A percentile compares a stretch with the other conserved stretches of the same genome.
These are phyloP conservation scores for Platycnemis pennipes DNA, from an alignment of 2,888 invertebrate species.

Conservation along the genomic window DNA sequence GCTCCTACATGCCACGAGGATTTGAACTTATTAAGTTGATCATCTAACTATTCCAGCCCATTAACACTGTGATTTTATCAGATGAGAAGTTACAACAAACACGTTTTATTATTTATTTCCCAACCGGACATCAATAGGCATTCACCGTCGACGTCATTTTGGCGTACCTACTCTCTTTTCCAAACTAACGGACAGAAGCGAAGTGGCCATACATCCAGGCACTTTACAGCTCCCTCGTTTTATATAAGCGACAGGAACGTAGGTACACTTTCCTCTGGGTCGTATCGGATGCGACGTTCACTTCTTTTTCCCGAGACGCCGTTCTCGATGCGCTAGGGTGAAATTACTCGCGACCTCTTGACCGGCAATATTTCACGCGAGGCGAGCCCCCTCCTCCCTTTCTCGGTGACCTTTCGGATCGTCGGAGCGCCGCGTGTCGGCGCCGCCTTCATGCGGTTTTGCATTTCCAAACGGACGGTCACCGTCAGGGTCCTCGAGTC, in stretches of 20 bases:
- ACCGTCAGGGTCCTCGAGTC: slow-evolving; percentile 15
- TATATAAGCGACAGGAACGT: neutral
- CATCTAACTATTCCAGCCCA: neutral
- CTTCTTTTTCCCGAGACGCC: neutral
- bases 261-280: neutral
- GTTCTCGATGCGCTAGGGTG: slow-evolving; percentile 13
- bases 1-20: neutral
- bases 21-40: neutral
- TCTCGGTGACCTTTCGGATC: slow-evolving; percentile 47
- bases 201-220: neutral
- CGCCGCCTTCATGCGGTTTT: neutral
- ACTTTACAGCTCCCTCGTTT: slow-evolving; percentile 19
- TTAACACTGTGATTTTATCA: neutral
- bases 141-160: neutral
- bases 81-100: neutral
- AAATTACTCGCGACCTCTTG: slow-evolving; percentile 63
- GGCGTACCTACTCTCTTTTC: neutral
- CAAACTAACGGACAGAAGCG: neutral
- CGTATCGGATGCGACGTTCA: neutral
- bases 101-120: neutral
- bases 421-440: neutral
- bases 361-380: slow-evolving; percentile 54
- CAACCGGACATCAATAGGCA: neutral
- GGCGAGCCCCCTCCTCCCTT: slow-evolving; percentile 20
- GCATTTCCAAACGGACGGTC: slow-evolving; percentile 25